These are phyloP conservation scores for Peromyscus nudipes DNA, from an alignment of 2,797 vertebrate species.

Conservation along the genomic window DNA sequence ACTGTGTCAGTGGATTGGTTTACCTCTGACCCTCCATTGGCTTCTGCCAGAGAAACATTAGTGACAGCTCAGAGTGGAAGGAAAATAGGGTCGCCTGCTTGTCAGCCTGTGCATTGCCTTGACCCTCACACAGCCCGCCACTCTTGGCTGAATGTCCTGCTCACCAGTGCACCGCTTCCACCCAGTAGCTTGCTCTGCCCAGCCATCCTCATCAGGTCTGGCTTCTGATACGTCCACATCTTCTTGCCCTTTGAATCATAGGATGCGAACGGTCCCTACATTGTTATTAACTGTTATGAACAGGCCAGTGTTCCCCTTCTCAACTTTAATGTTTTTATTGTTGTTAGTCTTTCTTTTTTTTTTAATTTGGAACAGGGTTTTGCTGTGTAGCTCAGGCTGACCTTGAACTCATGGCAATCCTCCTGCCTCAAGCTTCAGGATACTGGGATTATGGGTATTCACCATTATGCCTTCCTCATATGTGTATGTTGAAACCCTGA, in stretches of 20 bases:
- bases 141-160: neutral
- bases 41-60: neutral
- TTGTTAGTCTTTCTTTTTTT: neutral
- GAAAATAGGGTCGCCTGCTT: too few relatives aligned
- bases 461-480: neutral
- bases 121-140: neutral
- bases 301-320: neutral
- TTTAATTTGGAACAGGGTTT: neutral
- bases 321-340: neutral
- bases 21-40: neutral
- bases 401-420: neutral
- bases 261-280: neutral
- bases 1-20: neutral
- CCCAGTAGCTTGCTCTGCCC: neutral
- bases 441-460: neutral
- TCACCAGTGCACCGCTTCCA: neutral
- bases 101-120: neutral
- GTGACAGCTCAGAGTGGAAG: neutral
- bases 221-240: neutral
- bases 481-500: neutral
- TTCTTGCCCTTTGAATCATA: neutral
- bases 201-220: neutral
- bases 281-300: neutral
- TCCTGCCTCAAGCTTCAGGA: neutral
- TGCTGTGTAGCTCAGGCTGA: neutral